These are phyloP conservation scores for Rhynchophorus ferrugineus DNA, from an alignment of 1,140 invertebrate genomes.

Conservation along the genomic window DNA sequence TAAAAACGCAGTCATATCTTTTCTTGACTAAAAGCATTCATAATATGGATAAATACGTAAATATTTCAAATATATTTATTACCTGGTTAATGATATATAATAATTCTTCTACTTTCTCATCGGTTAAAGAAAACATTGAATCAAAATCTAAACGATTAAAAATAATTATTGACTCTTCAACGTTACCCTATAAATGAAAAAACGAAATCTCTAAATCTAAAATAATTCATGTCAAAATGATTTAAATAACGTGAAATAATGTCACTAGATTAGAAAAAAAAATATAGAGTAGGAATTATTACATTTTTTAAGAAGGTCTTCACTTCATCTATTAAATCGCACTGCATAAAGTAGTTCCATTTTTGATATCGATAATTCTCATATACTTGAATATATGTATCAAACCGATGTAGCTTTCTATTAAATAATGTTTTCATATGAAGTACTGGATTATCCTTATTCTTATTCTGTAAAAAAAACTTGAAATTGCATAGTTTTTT, in stretches of 20 bases:
- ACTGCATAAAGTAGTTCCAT: conserved; percentile 25
- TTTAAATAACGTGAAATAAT: no score
- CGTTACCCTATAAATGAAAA: conserved; percentile 20
- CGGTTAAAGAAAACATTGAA: conserved; percentile 12
- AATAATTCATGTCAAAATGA: no score
- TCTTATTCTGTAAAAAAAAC: background rate
- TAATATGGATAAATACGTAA: background rate
- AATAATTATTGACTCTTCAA: conserved; percentile 26
- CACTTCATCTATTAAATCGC: conserved; percentile 25
- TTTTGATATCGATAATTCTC: conserved; percentile 3
- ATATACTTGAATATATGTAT: conserved; percentile 26
- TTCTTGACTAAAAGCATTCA: background rate
- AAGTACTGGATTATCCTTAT: background rate
- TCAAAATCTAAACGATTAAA: conserved; percentile 21
- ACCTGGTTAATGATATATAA: conserved; percentile 26
- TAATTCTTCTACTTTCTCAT: conserved; percentile 20
- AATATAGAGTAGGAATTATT: no score
- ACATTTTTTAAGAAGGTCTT: conserved; percentile 21
- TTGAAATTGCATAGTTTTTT: background rate
- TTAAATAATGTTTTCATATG: background rate
- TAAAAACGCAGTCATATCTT: conserved; percentile 23
- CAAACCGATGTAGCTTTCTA: conserved; percentile 22
- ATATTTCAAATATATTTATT: background rate
- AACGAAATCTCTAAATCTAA: background rate
- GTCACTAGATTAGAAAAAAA: no score